These are phyloP conservation scores for Acestrorhynchus altus DNA, from an alignment of 2,797 vertebrate genomes.

Conservation along the genomic window DNA sequence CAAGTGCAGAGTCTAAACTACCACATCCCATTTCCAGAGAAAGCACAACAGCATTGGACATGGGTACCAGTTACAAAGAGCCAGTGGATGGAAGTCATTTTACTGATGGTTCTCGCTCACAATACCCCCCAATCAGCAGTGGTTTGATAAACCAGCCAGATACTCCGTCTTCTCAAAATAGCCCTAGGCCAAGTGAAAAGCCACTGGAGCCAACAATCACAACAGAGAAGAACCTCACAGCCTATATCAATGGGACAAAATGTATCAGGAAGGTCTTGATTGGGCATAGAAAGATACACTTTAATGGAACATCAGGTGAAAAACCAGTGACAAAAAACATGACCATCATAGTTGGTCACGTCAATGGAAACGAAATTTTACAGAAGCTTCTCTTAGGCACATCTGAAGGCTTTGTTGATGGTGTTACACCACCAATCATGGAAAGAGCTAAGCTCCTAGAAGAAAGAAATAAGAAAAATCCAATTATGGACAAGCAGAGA, in stretches of 20 bases:
- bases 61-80: constrained; percentile 36
- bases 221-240: constrained; percentile 50
- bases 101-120: constrained; percentile 42
- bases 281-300: constrained; percentile 21
- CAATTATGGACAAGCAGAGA: constrained; percentile 33
- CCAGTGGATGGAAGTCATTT: constrained; percentile 27
- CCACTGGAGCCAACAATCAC: constrained; percentile 41
- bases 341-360: constrained; percentile 36
- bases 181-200: not conserved
- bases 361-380: constrained; percentile 57
- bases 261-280: constrained; percentile 51
- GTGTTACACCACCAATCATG: not conserved
- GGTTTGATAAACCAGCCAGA: constrained; percentile 53
- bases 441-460: not conserved
- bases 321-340: constrained; percentile 33
- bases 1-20: constrained; percentile 37
- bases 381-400: constrained; percentile 61
- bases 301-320: constrained; percentile 43
- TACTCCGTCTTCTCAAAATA: not conserved
- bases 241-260: constrained; percentile 45
- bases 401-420: constrained; percentile 53
- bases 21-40: constrained; percentile 16
- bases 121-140: constrained; percentile 38
- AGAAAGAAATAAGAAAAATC: constrained; percentile 3
- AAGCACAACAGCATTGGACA: constrained; percentile 13